These are phyloP conservation scores for Malurus alboscapulatus DNA, from an alignment of 2,113 vertebrate species.

Conservation along the genomic window DNA sequence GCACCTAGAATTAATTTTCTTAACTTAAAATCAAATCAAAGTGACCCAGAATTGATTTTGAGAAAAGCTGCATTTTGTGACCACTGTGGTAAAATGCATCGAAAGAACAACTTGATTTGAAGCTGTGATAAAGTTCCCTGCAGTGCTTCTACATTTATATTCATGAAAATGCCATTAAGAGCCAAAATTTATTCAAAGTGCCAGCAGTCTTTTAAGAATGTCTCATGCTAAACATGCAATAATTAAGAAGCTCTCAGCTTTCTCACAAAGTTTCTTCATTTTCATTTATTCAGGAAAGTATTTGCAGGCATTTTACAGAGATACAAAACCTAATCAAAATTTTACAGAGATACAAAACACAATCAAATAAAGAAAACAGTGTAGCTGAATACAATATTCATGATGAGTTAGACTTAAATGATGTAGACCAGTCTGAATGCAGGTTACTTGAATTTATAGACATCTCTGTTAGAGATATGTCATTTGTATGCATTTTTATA, in stretches of 20 bases:
- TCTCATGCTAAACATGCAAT: background rate
- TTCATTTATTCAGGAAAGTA: background rate
- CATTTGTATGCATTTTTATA: background rate
- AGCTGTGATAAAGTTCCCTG: background rate
- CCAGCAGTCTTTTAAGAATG: background rate
- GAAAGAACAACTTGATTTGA: constrained; percentile 1
- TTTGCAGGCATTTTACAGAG: background rate
- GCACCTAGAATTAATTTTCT: background rate
- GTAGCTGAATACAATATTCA: background rate
- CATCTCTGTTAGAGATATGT: background rate
- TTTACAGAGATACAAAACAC: background rate
- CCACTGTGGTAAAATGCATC: background rate
- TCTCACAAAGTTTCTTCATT: background rate
- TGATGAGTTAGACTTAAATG: background rate
- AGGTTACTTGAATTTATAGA: background rate
- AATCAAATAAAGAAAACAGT: background rate
- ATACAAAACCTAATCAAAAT: background rate
- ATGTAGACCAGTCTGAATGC: background rate
- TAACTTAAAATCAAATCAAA: background rate
- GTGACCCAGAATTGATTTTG: background rate
- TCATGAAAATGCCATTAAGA: constrained; percentile 17
- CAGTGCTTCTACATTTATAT: background rate
- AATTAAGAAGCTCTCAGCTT: background rate
- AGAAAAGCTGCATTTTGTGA: background rate
- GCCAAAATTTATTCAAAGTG: background rate